Conservation (phyloP, 2,797 vertebrate genomes). For the Halcyon smyrnensis region DNA sequence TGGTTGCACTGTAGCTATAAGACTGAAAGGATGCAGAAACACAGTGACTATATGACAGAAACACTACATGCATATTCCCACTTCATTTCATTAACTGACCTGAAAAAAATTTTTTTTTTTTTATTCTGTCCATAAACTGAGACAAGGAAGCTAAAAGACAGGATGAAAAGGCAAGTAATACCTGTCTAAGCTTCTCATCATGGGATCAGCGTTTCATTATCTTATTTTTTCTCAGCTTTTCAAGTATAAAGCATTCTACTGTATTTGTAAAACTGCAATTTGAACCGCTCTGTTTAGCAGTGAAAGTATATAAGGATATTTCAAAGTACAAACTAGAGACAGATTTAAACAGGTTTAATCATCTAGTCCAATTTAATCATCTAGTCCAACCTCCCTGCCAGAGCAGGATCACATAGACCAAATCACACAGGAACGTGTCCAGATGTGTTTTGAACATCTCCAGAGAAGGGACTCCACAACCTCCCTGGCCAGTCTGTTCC, state of each 20-base stretch:
- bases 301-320: not conserved
- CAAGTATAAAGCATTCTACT: not conserved
- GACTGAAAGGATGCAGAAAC: not conserved
- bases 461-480: no score
- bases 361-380: not conserved
- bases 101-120: not conserved
- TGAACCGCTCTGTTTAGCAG: not conserved
- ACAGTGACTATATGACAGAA: not conserved
- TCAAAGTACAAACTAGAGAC: not conserved
- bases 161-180: not conserved
- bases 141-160: not conserved
- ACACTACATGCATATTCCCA: not conserved
- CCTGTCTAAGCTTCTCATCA: not conserved
- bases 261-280: not conserved
- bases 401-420: no score
- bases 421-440: no score
- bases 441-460: no score
- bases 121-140: not conserved
- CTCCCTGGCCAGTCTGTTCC: not conserved
- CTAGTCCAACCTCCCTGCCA: not conserved
- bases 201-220: not conserved
- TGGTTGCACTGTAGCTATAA: not conserved
- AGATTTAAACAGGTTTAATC: not conserved
- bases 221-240: not conserved
- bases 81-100: not conserved